These are phyloP conservation scores for Dendrolimus houi DNA, from an alignment of 2,888 invertebrate species.

Conservation along the genomic window DNA sequence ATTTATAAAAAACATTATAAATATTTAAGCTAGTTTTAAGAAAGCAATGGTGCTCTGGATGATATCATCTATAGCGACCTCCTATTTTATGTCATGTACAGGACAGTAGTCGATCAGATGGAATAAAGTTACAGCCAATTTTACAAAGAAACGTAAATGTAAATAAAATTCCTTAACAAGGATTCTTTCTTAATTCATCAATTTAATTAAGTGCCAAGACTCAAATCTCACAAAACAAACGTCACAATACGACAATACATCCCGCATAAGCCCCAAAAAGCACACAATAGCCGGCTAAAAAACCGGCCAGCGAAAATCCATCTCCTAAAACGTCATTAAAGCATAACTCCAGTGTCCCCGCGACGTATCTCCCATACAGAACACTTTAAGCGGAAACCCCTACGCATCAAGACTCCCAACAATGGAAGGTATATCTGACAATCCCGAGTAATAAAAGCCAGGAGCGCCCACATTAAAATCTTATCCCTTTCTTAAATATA, in stretches of 20 bases:
- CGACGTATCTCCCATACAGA: conserved; percentile 57
- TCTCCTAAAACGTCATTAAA: conserved; percentile 60
- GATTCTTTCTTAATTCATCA: not conserved
- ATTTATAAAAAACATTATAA: too few relatives aligned
- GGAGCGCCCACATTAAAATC: conserved; percentile 73
- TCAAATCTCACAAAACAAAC: not conserved
- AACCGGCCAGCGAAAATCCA: conserved; percentile 15
- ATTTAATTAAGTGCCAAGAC: not conserved
- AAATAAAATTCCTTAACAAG: too few relatives aligned
- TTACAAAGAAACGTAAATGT: too few relatives aligned
- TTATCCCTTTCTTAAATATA: conserved; percentile 77
- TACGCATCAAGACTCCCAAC: conserved; percentile 63
- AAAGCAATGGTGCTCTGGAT: too few relatives aligned
- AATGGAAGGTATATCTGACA: conserved; percentile 61
- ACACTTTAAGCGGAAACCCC: conserved; percentile 71
- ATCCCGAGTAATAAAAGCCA: conserved; percentile 68
- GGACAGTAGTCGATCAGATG: too few relatives aligned
- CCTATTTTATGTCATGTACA: too few relatives aligned
- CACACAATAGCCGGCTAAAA: not conserved
- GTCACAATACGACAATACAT: not conserved
- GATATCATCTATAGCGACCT: too few relatives aligned
- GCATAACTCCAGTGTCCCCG: conserved; percentile 33
- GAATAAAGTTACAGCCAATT: too few relatives aligned
- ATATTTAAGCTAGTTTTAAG: too few relatives aligned
- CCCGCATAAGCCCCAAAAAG: not conserved